These are phyloP conservation scores for Himalopsyche anomala DNA, from an alignment of 2,888 invertebrate species.

Conservation along the genomic window DNA sequence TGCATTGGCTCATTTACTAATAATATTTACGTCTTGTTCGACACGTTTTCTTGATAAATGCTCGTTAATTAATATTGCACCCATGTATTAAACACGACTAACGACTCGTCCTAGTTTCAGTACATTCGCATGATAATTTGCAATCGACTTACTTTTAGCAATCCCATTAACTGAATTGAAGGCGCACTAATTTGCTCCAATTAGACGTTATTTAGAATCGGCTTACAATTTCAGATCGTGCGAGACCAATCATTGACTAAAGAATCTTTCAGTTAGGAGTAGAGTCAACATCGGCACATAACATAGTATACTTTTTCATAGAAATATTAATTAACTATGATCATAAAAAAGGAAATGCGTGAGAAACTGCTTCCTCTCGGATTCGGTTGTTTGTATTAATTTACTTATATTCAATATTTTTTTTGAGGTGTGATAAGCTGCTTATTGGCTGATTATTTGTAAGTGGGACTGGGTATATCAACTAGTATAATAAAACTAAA, in stretches of 20 bases:
- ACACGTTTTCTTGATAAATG: background rate
- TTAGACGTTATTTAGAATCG: background rate
- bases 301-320: too few species aligned
- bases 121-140: background rate
- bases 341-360: too few species aligned
- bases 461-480: too few species aligned
- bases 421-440: too few species aligned
- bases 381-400: too few species aligned
- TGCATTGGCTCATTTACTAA: background rate
- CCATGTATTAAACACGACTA: background rate
- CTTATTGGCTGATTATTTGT: too few species aligned
- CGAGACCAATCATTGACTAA: background rate
- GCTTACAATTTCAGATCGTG: background rate
- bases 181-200: conserved; percentile 9
- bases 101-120: background rate
- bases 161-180: background rate
- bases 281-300: background rate
- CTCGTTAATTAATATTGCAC: background rate
- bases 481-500: too few species aligned
- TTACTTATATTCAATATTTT: too few species aligned
- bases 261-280: background rate
- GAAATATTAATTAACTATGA: too few species aligned
- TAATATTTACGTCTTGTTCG: background rate
- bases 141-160: background rate
- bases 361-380: too few species aligned